Conservation (phyloP, 2,888 invertebrate species). For the Chrysodeixis includens region DNA sequence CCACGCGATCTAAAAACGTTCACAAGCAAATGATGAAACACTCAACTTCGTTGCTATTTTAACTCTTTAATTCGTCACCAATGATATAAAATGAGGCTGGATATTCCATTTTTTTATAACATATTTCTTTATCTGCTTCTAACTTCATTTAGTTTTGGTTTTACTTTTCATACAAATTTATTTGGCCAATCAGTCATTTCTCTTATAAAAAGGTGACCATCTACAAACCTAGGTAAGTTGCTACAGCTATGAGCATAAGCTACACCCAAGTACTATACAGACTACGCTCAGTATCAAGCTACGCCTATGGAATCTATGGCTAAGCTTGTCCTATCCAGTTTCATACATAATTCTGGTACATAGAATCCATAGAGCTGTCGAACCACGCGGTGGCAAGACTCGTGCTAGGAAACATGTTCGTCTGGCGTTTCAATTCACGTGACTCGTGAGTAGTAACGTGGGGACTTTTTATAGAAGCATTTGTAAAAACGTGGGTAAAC, state of each 20-base stretch:
- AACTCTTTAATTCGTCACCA: constrained; percentile 26
- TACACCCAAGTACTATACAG: background rate
- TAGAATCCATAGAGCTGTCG: constrained; percentile 41
- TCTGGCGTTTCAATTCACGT: constrained; percentile 48
- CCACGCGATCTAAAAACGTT: constrained; percentile 7
- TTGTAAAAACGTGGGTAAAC: constrained; percentile 32
- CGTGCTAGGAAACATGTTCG: constrained; percentile 38
- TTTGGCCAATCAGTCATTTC: no score
- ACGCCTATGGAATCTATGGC: background rate
- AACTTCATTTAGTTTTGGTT: no score
- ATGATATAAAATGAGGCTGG: constrained; percentile 9
- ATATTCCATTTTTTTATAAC: background rate
- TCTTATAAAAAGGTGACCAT: no score
- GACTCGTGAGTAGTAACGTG: constrained; percentile 34
- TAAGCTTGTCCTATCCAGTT: background rate
- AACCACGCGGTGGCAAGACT: constrained; percentile 38
- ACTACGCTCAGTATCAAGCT: background rate
- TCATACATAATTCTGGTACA: no score
- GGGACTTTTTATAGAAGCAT: constrained; percentile 23
- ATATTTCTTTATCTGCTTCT: no score
- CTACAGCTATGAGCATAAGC: background rate
- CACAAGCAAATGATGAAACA: constrained; percentile 28
- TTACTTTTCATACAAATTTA: no score
- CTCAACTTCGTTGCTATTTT: background rate
- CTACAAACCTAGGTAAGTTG: background rate